A percentile compares a stretch with the other conserved stretches of the same genome.
These are phyloP conservation scores for Pipistrellus kuhlii DNA, from an alignment of 2,797 vertebrate species.

Conservation along the genomic window DNA sequence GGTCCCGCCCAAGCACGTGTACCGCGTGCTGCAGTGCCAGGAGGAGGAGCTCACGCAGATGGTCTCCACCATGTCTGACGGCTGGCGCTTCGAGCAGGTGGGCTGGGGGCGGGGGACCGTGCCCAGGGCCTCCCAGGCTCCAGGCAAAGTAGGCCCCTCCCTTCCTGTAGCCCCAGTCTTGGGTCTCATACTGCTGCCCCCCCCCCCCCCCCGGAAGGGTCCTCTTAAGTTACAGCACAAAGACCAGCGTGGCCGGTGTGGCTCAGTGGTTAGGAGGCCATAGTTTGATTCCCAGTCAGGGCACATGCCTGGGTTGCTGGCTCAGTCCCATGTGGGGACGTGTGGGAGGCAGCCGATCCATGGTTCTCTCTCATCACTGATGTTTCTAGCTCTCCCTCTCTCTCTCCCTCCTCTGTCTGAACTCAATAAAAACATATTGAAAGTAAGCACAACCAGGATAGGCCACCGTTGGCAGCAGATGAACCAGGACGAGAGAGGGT, in stretches of 20 bases:
- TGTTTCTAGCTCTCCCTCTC: too few species aligned
- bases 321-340: too few species aligned
- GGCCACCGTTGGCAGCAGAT: not conserved
- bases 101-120: not conserved
- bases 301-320: too few species aligned
- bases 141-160: not conserved
- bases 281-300: too few species aligned
- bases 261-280: too few species aligned
- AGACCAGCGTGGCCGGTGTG: too few species aligned
- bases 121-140: not conserved
- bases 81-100: conserved; percentile 90
- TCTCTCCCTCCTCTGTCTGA: too few species aligned
- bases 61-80: conserved; percentile 99
- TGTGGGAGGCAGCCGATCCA: too few species aligned
- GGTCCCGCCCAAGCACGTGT: conserved; percentile 93
- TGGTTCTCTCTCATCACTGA: too few species aligned
- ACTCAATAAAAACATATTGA: too few species aligned
- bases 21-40: conserved; percentile 92
- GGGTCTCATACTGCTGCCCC: not conserved
- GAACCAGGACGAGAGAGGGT: not conserved
- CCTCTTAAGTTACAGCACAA: not conserved
- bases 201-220: not conserved
- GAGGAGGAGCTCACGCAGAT: conserved; percentile 99
- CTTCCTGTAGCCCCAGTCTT: not conserved
- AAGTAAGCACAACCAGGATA: not conserved